These are phyloP conservation scores for Mus spicilegus DNA, from an alignment of 2,113 vertebrate species.

Conservation along the genomic window DNA sequence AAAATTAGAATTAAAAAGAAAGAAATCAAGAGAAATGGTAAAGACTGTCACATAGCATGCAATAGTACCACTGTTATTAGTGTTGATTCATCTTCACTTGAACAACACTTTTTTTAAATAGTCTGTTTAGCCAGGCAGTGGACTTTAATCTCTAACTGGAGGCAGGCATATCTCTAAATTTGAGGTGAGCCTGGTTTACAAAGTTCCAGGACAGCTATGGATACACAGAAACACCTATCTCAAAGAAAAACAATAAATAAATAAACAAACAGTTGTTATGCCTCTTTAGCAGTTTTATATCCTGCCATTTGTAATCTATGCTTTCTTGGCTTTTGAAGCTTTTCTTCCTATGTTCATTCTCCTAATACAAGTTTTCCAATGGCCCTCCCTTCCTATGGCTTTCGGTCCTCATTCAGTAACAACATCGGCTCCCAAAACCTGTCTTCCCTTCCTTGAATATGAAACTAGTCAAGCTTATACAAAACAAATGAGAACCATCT, in stretches of 20 bases:
- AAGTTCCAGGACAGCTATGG: neutral
- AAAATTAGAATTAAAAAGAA: constrained; percentile 34
- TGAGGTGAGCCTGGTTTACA: neutral
- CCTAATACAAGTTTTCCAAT: neutral
- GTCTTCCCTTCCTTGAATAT: neutral
- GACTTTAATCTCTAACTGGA: neutral
- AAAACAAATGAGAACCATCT: neutral
- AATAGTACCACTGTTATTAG: neutral
- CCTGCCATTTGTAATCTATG: neutral
- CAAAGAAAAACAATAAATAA: too few relatives aligned
- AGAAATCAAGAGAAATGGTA: neutral
- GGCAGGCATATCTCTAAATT: neutral
- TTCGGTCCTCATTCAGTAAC: neutral
- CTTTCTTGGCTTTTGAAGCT: constrained; percentile 22
- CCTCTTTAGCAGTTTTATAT: neutral
- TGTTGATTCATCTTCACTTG: constrained; percentile 30
- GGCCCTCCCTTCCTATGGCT: neutral
- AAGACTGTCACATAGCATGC: neutral
- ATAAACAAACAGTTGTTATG: neutral
- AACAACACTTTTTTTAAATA: constrained; percentile 19
- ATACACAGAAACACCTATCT: neutral
- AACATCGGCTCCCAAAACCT: constrained; percentile 13
- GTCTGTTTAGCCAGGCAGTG: neutral
- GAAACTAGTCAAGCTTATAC: constrained; percentile 10
- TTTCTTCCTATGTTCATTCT: constrained; percentile 3